These are phyloP conservation scores for Salarias fasciatus DNA, from an alignment of 2,797 vertebrate genomes.

Conservation along the genomic window DNA sequence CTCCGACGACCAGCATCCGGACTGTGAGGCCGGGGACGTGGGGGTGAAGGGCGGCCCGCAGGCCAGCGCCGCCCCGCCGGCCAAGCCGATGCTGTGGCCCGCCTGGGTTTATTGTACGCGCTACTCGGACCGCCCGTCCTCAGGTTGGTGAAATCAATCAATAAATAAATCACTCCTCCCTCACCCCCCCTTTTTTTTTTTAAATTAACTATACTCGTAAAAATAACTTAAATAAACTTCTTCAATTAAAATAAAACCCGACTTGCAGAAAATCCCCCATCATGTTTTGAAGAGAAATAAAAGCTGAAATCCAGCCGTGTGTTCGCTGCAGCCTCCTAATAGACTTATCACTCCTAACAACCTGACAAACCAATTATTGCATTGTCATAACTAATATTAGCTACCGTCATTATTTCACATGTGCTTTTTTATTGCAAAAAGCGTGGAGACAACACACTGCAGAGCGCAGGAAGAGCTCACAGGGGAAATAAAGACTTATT, in stretches of 20 bases:
- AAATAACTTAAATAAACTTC: not conserved
- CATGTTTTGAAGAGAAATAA: no score
- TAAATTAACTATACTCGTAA: not conserved
- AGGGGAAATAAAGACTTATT: no score
- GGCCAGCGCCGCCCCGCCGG: conserved; percentile 76
- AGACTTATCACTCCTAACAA: conserved; percentile 14
- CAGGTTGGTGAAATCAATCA: conserved; percentile 84
- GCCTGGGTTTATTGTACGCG: conserved; percentile 98
- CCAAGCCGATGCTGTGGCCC: conserved; percentile 92
- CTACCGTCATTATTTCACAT: no score
- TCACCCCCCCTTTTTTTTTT: not conserved
- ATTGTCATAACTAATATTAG: conserved; percentile 7
- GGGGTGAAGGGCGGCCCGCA: conserved; percentile 79
- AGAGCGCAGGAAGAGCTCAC: no score
- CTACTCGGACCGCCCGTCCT: conserved; percentile 95
- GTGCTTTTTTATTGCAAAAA: no score
- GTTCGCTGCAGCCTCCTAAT: not conserved
- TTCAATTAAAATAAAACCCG: no score
- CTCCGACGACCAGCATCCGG: conserved; percentile 58
- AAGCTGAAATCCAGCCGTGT: no score
- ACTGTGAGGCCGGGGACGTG: conserved; percentile 70
- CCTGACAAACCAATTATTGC: conserved; percentile 30
- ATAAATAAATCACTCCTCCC: no score
- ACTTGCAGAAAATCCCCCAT: no score
- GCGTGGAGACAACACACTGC: no score